Evolutionary conservation across 2,888 invertebrate genomes (phyloP).

Genomic region (Boloria selene): DNA sequence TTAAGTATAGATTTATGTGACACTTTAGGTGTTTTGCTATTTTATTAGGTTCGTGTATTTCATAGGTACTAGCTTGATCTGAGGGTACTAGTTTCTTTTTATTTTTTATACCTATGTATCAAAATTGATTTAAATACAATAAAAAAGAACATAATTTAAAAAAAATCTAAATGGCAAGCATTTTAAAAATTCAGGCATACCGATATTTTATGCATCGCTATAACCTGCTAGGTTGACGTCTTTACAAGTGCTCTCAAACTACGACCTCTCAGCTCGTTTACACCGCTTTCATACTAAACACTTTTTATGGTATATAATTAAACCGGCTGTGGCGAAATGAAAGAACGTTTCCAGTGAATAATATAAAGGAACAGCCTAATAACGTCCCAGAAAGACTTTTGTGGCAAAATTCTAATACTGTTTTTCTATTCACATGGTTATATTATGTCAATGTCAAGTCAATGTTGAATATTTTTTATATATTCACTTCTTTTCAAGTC

Average conservation of each 20-base stretch:
- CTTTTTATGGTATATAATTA: slow-evolving; percentile 43
- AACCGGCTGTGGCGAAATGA: slow-evolving; percentile 31
- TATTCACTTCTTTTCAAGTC: too few species aligned
- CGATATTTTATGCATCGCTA: slow-evolving; percentile 36
- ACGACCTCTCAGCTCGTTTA: slow-evolving; percentile 44
- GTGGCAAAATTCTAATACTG: not conserved
- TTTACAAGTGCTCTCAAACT: slow-evolving; percentile 44
- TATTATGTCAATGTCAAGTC: not conserved
- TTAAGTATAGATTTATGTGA: too few species aligned
- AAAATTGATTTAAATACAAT: not conserved
- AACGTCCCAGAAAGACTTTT: slow-evolving; percentile 8
- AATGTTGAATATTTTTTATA: too few species aligned
- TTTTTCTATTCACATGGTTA: not conserved
- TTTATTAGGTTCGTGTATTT: too few species aligned
- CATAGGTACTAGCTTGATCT: too few species aligned
- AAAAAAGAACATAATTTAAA: slow-evolving; percentile 12
- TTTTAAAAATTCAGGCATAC: slow-evolving; percentile 16
- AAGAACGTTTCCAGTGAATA: slow-evolving; percentile 11
- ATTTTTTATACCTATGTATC: not conserved
- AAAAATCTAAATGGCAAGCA: slow-evolving; percentile 13
- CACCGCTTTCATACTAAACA: slow-evolving; percentile 45
- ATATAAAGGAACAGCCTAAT: slow-evolving; percentile 21
- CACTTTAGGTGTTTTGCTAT: too few species aligned
- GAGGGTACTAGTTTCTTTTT: too few species aligned
- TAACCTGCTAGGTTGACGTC: slow-evolving; percentile 45